Evolutionary conservation across 2,888 invertebrate genomes (phyloP).

Genomic region (Tridacna gigas): DNA sequence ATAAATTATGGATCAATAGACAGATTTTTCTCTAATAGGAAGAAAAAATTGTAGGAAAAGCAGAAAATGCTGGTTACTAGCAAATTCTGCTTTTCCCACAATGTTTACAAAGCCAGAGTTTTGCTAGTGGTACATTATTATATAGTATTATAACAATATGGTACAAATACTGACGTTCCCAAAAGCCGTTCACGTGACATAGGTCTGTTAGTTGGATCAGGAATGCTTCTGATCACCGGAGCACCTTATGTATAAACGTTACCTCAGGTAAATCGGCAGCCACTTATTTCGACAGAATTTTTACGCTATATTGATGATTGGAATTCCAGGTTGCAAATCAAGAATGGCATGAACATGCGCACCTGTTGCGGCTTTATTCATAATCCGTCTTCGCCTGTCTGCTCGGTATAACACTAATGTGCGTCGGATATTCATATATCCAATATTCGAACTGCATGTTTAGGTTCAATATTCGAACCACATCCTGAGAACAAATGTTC

Average conservation of each 20-base stretch:
- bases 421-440: too few species aligned
- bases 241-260: too few species aligned
- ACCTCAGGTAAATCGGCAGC: too few species aligned
- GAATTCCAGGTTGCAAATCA: too few species aligned
- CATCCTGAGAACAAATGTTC: too few species aligned
- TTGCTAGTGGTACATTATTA: neutral
- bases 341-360: neutral
- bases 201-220: neutral
- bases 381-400: neutral
- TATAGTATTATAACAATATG: neutral
- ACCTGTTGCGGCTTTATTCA: neutral
- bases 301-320: too few species aligned
- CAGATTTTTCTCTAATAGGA: too few species aligned
- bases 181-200: neutral
- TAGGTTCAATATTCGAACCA: too few species aligned
- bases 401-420: too few species aligned
- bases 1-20: too few species aligned
- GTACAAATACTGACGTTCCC: neutral
- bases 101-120: neutral
- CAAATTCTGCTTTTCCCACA: neutral
- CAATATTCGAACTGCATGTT: too few species aligned
- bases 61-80: neutral
- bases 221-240: neutral
- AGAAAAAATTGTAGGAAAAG: neutral
- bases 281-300: too few species aligned